Base-by-base conservation (phyloP, 2,888 invertebrate species). In the Cloeon dipterum region DNA sequence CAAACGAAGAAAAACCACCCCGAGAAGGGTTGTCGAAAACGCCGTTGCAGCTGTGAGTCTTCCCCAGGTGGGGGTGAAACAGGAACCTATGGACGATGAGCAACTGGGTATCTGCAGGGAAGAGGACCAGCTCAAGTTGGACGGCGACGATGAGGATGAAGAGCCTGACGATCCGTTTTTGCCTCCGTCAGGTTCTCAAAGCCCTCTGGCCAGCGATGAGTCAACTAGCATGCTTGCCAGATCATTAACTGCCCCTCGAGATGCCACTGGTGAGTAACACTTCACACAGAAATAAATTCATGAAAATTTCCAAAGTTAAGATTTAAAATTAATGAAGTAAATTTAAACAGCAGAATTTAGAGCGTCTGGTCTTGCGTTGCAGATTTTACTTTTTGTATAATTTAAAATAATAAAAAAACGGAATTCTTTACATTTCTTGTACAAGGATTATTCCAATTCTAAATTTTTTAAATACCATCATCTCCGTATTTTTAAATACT, bases 1-100 rank as follows among this genome's bases (percentile, higher is more conserved):
- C 14, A 39, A 39, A n/a, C 20, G 34, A 4, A 23, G 36, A 18
- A 39, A 39, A 26, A 13, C 26, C 25, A 39, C 20, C 19, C 35
- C 39, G 16, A 37, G 32, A 2, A 13, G 32, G 21, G 33, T 33
- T 8, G 3, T 20, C 5, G 17, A 33, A 3, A 32, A 14, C 14
- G 16, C 20, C 8, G 7, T n/a, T 35, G 19, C 13, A 10, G 29
- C 29, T 7, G 23, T 23, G 11, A 11, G 23, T 7, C 8, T 8
- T 11, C 8, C 7, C 7, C 5, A 5, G n/a, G 29, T 29, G 5
- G 21, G 17, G 8, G 34, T 34, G 5, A 37, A 33, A 16, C 20
- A 33, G 19, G 33, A 33, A 20, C 38, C 32, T n/a, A 20, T 21
- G 17, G 32, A 33, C 32, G 23, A 21, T 17, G 33, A 38, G 3